A percentile compares a stretch with the other conserved stretches of the same genome.
Conservation (phyloP, 2,888 invertebrate genomes). For the Eupithecia insigniata region DNA sequence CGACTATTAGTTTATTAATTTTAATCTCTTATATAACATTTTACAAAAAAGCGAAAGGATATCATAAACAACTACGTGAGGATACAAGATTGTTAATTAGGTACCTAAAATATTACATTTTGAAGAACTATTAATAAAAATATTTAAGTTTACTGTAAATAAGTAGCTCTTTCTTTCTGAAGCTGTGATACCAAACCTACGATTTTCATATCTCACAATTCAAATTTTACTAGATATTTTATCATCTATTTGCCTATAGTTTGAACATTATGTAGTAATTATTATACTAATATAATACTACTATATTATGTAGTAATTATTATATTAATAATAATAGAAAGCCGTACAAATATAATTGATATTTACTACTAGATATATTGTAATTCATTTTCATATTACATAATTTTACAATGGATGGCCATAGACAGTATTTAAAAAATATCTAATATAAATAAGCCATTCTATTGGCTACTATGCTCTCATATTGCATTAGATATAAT, state of each 20-base stretch:
- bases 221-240: slow-evolving; percentile 33
- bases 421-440: background rate
- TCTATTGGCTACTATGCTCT: background rate
- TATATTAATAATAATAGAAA: slow-evolving; percentile 15
- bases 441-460: background rate
- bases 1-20: slow-evolving; percentile 42
- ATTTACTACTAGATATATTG: background rate
- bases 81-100: slow-evolving; percentile 28
- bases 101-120: slow-evolving; percentile 15
- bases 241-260: slow-evolving; percentile 10
- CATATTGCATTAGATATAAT: background rate
- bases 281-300: slow-evolving; percentile 21
- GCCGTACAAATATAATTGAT: slow-evolving; percentile 8
- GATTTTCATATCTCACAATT: slow-evolving; percentile 35
- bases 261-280: slow-evolving; percentile 7
- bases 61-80: slow-evolving; percentile 42
- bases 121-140: slow-evolving; percentile 27
- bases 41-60: slow-evolving; percentile 49
- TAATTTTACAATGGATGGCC: background rate
- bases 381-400: background rate
- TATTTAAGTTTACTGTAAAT: slow-evolving; percentile 35
- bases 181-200: slow-evolving; percentile 35
- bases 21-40: slow-evolving; percentile 52
- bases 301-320: slow-evolving; percentile 9
- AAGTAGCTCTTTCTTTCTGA: slow-evolving; percentile 39